phyloP scores from a whole-genome alignment of 2,888 invertebrate species.

The Deilephila porcellus region DNA sequence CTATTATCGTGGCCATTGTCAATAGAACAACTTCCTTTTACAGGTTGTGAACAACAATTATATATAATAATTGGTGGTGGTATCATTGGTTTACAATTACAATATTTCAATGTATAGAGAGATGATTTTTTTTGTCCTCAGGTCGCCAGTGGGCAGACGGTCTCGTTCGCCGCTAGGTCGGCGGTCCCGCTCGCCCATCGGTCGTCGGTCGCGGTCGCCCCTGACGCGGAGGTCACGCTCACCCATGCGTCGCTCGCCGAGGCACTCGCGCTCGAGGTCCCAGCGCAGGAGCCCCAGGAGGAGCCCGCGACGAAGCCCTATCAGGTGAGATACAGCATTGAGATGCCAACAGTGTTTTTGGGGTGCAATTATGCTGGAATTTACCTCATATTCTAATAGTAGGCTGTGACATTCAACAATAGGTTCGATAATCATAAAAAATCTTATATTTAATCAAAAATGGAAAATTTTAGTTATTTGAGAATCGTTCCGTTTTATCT shows the following conservation, averaged over 20 bases:
- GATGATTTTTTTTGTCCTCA: neutral
- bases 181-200: constrained; percentile 51
- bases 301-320: constrained; percentile 60
- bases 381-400: too few species aligned
- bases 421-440: too few species aligned
- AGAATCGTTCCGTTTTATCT: too few species aligned
- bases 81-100: neutral
- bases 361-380: neutral
- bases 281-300: constrained; percentile 57
- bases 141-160: constrained; percentile 38
- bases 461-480: too few species aligned
- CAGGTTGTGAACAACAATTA: too few species aligned
- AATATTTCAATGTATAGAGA: neutral
- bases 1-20: too few species aligned
- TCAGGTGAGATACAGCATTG: constrained; percentile 50
- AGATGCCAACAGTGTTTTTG: neutral
- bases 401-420: too few species aligned
- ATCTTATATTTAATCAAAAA: too few species aligned
- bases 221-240: constrained; percentile 52
- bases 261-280: constrained; percentile 46
- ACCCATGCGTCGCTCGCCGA: constrained; percentile 44
- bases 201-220: constrained; percentile 44
- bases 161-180: constrained; percentile 46
- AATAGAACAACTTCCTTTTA: too few species aligned
- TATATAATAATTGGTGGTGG: neutral